Base-by-base conservation (phyloP, 2,888 invertebrate species). In the Itoplectis maculator region DNA sequence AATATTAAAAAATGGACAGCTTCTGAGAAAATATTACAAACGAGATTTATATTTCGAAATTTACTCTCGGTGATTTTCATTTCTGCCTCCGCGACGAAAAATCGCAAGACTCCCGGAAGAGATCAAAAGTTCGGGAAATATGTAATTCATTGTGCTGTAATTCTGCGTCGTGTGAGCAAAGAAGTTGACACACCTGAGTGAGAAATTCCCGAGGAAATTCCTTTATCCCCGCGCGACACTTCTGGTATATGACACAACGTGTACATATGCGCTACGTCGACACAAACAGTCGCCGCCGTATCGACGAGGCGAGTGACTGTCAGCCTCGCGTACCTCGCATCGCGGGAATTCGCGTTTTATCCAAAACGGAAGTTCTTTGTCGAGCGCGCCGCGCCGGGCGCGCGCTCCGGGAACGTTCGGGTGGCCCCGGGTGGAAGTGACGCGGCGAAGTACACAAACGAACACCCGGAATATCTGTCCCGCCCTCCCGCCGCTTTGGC, bases 341-440 rank as follows among this genome's bases (percentile, higher is more conserved):
- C n/a, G n/a, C n/a, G n/a, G n/a, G n/a, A n/a, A n/a, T n/a, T n/a
- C 68, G 79, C 68, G 78, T 78, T 78, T 78, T 61, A 77, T 79
- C 61, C 54, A 35, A 73, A 81, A 69, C 77, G 77, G 77, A 81
- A 77, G 61, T 68, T 73, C 77, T 81, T 77, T 81, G 81, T 81
- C 76, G 66, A 81, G 73, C 61, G 1, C 73, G n/a, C 42, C n/a
- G 5, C 29, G 29, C 29, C n/a, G 29, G 5, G 29, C 11, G n/a
- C 49, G 13, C 61, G 23, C 54, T 66, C 35, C n/a, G n/a, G 7
- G 51, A 79, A 61, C 40, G 45, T 42, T 68, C n/a, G n/a, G n/a
- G n/a, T 47, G 15, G 9, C 42, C 61, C 66, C n/a, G n/a, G 40
- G 63, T 23, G 69, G 47, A 73, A 29, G 51, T 63, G 69, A 69